Percentiles rank a stretch among this genome's conserved stretches.
phyloP scores from a whole-genome alignment of 2,888 invertebrate genomes.

The Pilophorus perplexus region DNA sequence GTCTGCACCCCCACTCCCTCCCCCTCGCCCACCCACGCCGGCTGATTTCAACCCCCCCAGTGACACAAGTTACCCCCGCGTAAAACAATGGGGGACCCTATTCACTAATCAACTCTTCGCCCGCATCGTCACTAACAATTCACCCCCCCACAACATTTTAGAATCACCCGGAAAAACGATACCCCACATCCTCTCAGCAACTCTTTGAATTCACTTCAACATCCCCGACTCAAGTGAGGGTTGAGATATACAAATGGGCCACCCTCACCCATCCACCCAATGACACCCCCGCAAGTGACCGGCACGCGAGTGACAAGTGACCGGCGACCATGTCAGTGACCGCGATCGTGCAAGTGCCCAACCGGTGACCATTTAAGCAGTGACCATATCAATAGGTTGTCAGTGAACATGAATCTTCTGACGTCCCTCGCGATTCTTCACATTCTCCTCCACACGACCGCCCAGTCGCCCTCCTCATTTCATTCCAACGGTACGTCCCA shows the following conservation, averaged over 20 bases:
- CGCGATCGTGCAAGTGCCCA: conserved; percentile 27
- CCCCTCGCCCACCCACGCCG: too few species aligned
- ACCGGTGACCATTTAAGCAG: too few species aligned
- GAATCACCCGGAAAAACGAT: too few species aligned
- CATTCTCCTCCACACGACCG: not conserved
- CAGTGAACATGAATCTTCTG: conserved; percentile 1
- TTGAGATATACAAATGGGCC: not conserved
- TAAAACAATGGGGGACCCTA: not conserved
- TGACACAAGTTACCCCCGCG: too few species aligned
- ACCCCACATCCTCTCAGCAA: too few species aligned
- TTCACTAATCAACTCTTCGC: not conserved
- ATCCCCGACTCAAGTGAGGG: too few species aligned
- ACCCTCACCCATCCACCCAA: not conserved
- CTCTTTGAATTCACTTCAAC: too few species aligned
- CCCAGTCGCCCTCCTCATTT: conserved; percentile 19
- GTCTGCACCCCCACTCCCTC: too few species aligned
- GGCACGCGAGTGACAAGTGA: not conserved
- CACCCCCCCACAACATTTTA: too few species aligned
- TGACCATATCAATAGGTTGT: too few species aligned
- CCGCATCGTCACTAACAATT: too few species aligned
- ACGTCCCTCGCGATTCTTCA: conserved; percentile 3
- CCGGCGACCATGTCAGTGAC: not conserved
- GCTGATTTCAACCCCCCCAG: too few species aligned
- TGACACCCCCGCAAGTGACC: not conserved
- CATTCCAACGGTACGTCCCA: conserved; percentile 18